A percentile compares a stretch with the other conserved stretches of the same genome.
Evolutionary conservation across 2,888 invertebrate genomes (phyloP).

Genomic region (Orthosia gothica): DNA sequence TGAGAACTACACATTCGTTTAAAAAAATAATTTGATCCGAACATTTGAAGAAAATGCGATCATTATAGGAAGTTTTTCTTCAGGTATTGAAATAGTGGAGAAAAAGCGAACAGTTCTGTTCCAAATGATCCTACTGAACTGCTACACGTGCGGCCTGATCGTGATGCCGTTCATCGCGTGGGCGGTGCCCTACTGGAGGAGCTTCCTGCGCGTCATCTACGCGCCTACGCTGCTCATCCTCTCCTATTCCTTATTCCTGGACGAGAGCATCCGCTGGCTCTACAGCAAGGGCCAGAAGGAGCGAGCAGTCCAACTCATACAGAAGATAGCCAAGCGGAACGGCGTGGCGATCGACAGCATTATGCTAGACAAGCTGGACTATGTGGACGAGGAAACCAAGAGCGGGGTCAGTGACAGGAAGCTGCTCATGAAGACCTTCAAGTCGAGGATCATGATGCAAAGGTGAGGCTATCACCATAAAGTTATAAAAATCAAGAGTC

Average conservation of each 20-base stretch:
- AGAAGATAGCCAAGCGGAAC: constrained; percentile 85
- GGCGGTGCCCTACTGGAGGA: constrained; percentile 87
- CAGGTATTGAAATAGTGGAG: constrained; percentile 88
- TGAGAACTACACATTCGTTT: too few relatives aligned
- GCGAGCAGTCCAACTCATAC: constrained; percentile 79
- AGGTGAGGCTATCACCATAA: constrained; percentile 63
- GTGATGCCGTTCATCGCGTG: constrained; percentile 87
- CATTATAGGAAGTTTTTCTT: not conserved
- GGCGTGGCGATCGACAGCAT: constrained; percentile 78
- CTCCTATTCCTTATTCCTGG: constrained; percentile 84
- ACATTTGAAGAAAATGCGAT: not conserved
- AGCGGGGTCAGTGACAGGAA: constrained; percentile 77
- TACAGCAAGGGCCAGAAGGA: constrained; percentile 86
- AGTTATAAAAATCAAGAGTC: not conserved
- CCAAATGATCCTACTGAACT: constrained; percentile 88
- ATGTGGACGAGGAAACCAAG: constrained; percentile 78
- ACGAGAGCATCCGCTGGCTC: constrained; percentile 88
- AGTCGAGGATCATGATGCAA: constrained; percentile 85
- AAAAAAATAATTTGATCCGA: too few relatives aligned
- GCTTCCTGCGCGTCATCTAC: constrained; percentile 86
- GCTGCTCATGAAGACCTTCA: constrained; percentile 84
- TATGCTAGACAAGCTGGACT: constrained; percentile 80
- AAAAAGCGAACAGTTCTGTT: constrained; percentile 84
- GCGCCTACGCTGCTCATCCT: constrained; percentile 85
- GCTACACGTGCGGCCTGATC: constrained; percentile 85